Evolutionary conservation across 30 jellyfish, hydroid and myxozoan species (phyloP).

Genomic region (Turritopsis rubra): DNA sequence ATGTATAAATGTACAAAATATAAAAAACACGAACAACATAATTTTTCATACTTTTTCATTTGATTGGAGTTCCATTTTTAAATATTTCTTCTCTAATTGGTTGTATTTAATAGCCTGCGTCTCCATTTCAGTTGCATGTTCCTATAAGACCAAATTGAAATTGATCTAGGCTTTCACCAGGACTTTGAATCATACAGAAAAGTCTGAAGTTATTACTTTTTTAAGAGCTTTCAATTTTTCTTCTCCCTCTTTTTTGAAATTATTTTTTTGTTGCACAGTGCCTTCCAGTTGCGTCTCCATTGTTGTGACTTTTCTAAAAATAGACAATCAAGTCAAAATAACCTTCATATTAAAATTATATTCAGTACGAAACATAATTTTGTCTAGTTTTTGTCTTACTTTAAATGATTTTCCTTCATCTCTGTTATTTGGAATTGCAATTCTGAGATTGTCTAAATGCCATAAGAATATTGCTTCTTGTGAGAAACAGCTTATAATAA

Average conservation of each 20-base stretch:
- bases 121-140: constrained; percentile 40
- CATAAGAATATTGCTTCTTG: neutral
- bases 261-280: neutral
- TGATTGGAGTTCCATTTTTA: constrained; percentile 34
- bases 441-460: neutral
- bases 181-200: neutral
- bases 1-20: neutral
- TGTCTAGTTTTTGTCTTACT: neutral
- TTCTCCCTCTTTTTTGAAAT: neutral
- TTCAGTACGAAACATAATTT: neutral
- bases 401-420: neutral
- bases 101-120: constrained; percentile 39
- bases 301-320: neutral
- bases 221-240: neutral
- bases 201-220: neutral
- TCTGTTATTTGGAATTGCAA: neutral
- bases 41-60: constrained; percentile 39
- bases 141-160: constrained; percentile 13
- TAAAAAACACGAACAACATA: neutral
- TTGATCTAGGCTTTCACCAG: neutral
- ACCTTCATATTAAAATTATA: neutral
- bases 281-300: constrained; percentile 1
- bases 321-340: neutral
- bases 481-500: neutral
- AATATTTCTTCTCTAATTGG: constrained; percentile 43